Conservation (phyloP, 2,888 invertebrate species). For the Heteromurus nitidus region DNA sequence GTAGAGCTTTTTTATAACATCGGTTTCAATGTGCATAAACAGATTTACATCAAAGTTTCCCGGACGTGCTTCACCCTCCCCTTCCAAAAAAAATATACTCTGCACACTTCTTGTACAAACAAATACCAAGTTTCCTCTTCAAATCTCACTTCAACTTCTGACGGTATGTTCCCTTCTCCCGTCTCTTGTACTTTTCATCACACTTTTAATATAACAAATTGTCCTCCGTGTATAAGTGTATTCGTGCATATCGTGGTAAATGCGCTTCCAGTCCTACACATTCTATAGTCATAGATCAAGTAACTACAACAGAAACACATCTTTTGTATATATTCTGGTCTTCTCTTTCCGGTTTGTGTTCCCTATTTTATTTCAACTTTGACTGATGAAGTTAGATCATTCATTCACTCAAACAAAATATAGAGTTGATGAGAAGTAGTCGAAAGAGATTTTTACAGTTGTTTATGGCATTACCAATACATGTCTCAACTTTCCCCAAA, state of each 20-base stretch:
- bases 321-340: constrained; percentile 35
- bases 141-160: not conserved
- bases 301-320: constrained; percentile 29
- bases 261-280: not conserved
- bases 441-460: too few species aligned
- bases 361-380: too few species aligned
- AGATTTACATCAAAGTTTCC: constrained; percentile 19
- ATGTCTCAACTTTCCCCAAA: too few species aligned
- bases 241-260: constrained; percentile 9
- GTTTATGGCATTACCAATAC: too few species aligned
- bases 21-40: constrained; percentile 16
- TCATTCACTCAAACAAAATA: too few species aligned
- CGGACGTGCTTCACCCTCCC: not conserved
- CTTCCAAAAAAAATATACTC: not conserved
- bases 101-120: not conserved
- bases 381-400: too few species aligned
- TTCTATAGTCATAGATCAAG: constrained; percentile 53
- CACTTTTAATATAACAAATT: constrained; percentile 5
- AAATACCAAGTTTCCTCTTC: not conserved
- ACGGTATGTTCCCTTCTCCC: not conserved
- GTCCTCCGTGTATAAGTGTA: not conserved
- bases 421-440: too few species aligned
- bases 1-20: constrained; percentile 1
- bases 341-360: not conserved
- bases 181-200: not conserved